These are phyloP conservation scores for Hippocampus mohnikei DNA, from an alignment of 2,113 vertebrate species.

Conservation along the genomic window DNA sequence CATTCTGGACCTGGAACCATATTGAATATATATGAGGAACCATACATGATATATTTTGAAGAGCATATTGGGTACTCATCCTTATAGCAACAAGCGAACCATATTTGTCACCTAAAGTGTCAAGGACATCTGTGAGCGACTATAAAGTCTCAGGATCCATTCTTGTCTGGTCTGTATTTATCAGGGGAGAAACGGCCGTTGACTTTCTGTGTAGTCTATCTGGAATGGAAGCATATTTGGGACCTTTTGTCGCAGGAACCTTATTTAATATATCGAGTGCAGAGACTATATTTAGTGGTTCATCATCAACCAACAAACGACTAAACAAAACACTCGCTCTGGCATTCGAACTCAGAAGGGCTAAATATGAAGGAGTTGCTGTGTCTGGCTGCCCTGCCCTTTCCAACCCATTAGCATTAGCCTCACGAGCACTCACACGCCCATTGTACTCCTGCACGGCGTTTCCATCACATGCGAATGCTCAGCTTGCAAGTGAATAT, in stretches of 20 bases:
- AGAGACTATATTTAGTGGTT: no score
- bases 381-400: not conserved
- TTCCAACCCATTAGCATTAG: not conserved
- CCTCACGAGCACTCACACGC: not conserved
- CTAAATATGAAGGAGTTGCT: not conserved
- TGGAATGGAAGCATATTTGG: not conserved
- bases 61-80: not conserved
- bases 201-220: not conserved
- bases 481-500: constrained; percentile 46
- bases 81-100: not conserved
- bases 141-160: not conserved
- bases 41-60: not conserved
- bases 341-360: not conserved
- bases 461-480: constrained; percentile 13
- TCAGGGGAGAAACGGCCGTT: no score
- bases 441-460: not conserved
- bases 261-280: not conserved
- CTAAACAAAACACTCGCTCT: not conserved
- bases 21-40: not conserved
- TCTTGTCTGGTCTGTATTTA: not conserved
- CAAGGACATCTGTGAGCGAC: no score
- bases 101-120: not conserved
- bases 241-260: not conserved
- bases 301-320: not conserved
- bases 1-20: not conserved